Evolutionary conservation across 2,888 invertebrate genomes (phyloP), one percentile per base, ranked within the genome.

Genomic region (Asteroscopus sphinx): DNA sequence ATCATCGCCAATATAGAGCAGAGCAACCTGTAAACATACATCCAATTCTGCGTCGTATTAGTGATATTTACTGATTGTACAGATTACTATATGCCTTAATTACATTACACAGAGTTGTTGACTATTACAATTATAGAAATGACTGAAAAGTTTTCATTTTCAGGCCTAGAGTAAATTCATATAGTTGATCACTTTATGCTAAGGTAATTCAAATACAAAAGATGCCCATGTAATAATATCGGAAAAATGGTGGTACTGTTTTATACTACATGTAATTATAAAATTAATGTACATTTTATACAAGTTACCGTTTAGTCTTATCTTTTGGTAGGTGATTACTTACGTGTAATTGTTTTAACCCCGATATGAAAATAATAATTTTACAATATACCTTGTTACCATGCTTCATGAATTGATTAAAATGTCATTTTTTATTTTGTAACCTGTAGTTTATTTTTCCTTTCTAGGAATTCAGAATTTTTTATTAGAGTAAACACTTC

Each of bases 391-490:
- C 89, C 90, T 92, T 93, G 93, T 93, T 94, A 93, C 92, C 93
- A 91, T 89, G 93, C 93, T 93, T 93, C 89, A 91, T 89, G 85
- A 93, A 93, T 91, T 92, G 88, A 92, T 88, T 91, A 92, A 93
- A 93, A 92, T 89, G 92, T 93, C 89, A 92, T 93, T 93, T 94
- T 90, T 93, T 93, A 93, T 93, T 93, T 93, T 93, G 91, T 93
- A 92, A 60, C 72, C 56, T 58, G 80, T 76, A 80, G 91, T 92
- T 92, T 71, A 86, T 87, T 90, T 82, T 58, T 28, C 8, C 28
- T 2, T 26, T 25, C 6, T n/a, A n/a, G n/a, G n/a, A n/a, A n/a
- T n/a, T n/a, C n/a, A n/a, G n/a, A n/a, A n/a, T n/a, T n/a, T n/a
- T n/a, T n/a, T n/a, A n/a, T n/a, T n/a, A n/a, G n/a, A n/a, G n/a